phyloP scores from a whole-genome alignment of 2,888 invertebrate species.

The Nemapogon koenigi region DNA sequence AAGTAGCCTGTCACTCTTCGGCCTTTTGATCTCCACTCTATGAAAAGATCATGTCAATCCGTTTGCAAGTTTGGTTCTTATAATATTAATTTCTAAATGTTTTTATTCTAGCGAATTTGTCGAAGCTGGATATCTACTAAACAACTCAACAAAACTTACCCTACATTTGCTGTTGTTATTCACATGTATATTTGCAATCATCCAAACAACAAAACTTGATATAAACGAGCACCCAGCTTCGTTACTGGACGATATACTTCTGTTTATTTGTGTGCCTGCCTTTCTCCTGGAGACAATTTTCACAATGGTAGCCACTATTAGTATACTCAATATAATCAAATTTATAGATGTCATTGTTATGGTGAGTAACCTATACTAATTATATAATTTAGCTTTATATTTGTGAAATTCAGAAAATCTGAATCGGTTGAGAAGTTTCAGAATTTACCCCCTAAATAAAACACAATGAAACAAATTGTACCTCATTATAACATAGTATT shows the following conservation, averaged over 20 bases:
- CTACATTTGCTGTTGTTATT: conserved; percentile 66
- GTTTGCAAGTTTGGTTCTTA: too few relatives aligned
- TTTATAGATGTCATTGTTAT: conserved; percentile 60
- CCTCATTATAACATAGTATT: too few relatives aligned
- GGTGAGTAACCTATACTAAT: conserved; percentile 34
- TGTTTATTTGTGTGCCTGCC: conserved; percentile 75
- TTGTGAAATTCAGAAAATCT: too few relatives aligned
- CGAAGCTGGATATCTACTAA: conserved; percentile 53
- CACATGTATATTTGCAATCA: conserved; percentile 65
- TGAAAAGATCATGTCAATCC: too few relatives aligned
- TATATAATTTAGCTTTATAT: too few relatives aligned
- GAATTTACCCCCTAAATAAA: too few relatives aligned
- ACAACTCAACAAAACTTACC: conserved; percentile 55
- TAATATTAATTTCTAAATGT: background rate
- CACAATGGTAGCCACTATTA: conserved; percentile 70
- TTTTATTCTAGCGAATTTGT: conserved; percentile 45
- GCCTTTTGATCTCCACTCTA: too few relatives aligned
- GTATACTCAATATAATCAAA: conserved; percentile 51
- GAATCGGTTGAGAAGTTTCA: too few relatives aligned
- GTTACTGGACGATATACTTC: conserved; percentile 71
- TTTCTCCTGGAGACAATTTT: conserved; percentile 75
- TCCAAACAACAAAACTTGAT: conserved; percentile 70
- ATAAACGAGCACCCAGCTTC: conserved; percentile 70
- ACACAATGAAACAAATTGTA: too few relatives aligned
- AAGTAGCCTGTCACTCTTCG: too few relatives aligned